These are phyloP conservation scores for Acrocephalus kingi DNA, from an alignment of 2,113 vertebrate species.

Conservation along the genomic window DNA sequence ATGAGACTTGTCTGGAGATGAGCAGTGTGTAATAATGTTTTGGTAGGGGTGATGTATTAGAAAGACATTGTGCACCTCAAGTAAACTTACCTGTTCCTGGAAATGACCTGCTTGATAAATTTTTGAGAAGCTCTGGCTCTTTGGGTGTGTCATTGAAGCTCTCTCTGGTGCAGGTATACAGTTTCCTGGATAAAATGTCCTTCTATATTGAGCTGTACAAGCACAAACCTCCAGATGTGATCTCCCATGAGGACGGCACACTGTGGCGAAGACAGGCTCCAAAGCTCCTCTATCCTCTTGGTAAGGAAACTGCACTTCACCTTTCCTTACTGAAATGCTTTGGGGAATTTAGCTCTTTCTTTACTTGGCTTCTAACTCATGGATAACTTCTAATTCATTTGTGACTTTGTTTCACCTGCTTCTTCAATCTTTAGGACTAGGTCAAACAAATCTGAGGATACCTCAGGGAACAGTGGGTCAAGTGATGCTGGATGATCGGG, in stretches of 20 bases:
- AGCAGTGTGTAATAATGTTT: background rate
- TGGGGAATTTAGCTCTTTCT: background rate
- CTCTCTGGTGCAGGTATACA: conserved; percentile 85
- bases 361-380: background rate
- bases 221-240: conserved; percentile 88
- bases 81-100: background rate
- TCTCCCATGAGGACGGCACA: conserved; percentile 91
- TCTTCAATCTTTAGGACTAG: conserved; percentile 67
- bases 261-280: conserved; percentile 88
- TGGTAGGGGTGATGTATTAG: background rate
- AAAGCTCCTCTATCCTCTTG: conserved; percentile 93
- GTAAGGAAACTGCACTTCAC: conserved; percentile 65
- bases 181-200: conserved; percentile 96
- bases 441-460: conserved; percentile 94
- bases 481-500: conserved; percentile 84
- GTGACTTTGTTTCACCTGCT: background rate
- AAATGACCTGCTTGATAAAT: background rate
- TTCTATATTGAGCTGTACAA: conserved; percentile 95
- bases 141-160: background rate
- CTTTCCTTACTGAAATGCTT: background rate
- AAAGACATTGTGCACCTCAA: background rate
- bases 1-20: background rate
- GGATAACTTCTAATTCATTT: background rate
- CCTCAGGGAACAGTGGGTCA: conserved; percentile 91
- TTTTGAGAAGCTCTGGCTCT: background rate